These are phyloP conservation scores for Neogale vison DNA, from an alignment of 2,113 vertebrate genomes.

Conservation along the genomic window DNA sequence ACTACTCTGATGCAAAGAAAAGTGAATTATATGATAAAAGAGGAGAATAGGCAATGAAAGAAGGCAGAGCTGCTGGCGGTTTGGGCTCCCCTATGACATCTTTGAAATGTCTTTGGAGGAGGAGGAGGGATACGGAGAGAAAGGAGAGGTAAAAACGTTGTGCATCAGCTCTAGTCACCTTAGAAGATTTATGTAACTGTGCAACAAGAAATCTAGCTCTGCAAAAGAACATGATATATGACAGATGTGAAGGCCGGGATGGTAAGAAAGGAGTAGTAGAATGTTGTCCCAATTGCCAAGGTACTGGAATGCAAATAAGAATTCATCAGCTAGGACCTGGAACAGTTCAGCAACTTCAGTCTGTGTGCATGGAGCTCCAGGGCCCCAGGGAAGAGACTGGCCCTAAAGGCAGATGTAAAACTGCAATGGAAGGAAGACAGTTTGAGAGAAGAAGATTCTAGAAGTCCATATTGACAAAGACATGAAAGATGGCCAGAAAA, in stretches of 20 bases:
- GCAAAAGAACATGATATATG: not conserved
- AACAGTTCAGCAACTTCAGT: not conserved
- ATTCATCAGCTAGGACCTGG: not conserved
- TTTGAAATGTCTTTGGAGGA: not conserved
- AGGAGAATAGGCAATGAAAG: not conserved
- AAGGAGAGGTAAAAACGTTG: not conserved
- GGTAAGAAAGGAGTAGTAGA: not conserved
- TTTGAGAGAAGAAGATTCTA: not conserved
- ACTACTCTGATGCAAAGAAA: not conserved
- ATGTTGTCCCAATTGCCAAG: not conserved
- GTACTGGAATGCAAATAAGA: not conserved
- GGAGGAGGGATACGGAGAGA: not conserved
- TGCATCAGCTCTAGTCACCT: not conserved
- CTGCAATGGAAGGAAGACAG: not conserved
- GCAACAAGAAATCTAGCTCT: not conserved
- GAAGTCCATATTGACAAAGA: not conserved
- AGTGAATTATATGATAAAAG: not conserved
- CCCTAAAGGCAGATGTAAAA: not conserved
- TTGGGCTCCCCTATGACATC: not conserved
- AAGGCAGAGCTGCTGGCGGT: not conserved
- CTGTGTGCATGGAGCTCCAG: not conserved
- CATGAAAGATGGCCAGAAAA: not conserved
- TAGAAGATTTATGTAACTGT: not conserved
- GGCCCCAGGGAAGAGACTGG: not conserved
- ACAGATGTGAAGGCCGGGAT: not conserved